Base-by-base conservation (phyloP, 2,888 invertebrate genomes). In the Bombylius major region DNA sequence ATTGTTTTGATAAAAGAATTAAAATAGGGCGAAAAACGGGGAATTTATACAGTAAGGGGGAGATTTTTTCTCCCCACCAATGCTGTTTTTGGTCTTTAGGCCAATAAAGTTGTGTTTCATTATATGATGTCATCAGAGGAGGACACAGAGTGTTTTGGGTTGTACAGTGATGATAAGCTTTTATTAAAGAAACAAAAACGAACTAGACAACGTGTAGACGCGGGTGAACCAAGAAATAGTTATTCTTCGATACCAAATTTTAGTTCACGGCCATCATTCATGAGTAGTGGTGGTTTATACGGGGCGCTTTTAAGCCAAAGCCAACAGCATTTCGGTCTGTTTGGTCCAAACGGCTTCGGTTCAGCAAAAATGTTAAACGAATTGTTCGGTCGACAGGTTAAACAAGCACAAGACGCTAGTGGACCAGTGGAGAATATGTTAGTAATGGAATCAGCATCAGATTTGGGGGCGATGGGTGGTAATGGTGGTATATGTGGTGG, bases 51-150 rank as follows among this genome's bases (percentile, higher is more conserved):
- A 55, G 45, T 39, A 55, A 53, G 57, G 48, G 58, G 60, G 61
- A 61, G 62, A 62, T 60, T 56, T 54, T 51, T 59, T 62, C 62
- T 61, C 63, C 63, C 63, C 55, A 57, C 57, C 51, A 49, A 49
- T 36, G 59, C 62, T 60, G 58, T 58, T 59, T 63, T 61, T 65
- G 65, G 69, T 67, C 78, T 79, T 83, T 81, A 83, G 82, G 84
- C 87, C 87, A 87, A 87, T 83, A 82, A 79, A 82, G 83, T 83
- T 81, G 77, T 82, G 80, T 78, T 82, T 82, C 71, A 69, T 86
- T 89, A 81, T 83, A 89, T 89, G 88, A 90, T 90, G 90, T 90
- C 89, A 90, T 89, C 89, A 86, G 90, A 89, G 86, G 90, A 90
- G 88, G 89, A 90, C 86, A 87, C 87, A 82, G 88, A 86, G 81